Evolutionary conservation across 2,113 vertebrate species (phyloP), one percentile per base, ranked within the genome.

Genomic region (Bostrychus sinensis): DNA sequence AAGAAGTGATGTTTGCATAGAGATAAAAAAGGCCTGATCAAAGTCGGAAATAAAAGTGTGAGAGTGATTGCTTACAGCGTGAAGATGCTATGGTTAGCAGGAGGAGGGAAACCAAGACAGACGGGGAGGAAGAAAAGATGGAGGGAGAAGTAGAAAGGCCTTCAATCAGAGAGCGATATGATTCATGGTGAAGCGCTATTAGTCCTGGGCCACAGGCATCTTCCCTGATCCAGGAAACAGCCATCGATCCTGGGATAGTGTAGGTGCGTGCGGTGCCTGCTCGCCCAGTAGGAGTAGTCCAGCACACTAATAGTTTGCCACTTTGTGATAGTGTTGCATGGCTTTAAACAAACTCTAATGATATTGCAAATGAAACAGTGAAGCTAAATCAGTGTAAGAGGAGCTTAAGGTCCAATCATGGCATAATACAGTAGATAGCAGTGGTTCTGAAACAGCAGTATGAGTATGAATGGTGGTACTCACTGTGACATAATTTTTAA

Each of bases 221-320:
- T 77, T 63, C 71, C 70, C 38, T 53, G 82, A 60, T 70, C 61
- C 70, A 78, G 72, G 71, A 84, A 74, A 87, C 54, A 75, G 72
- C 56, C 59, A 76, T 84, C 54, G 70, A 77, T 84, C 78, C 61
- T 36, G 70, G 46, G 65, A 75, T 66, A 75, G 57, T 67, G 26
- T 66, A 8, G 51, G 22, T 72, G 37, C 38, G 58, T 34, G 42
- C 22, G 43, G 7, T 86, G 72, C 70, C 68, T 66, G 28, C 60
- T 23, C 22, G 51, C 32, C 60, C 61, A 70, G 61, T 41, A 59
- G 66, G 56, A 56, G 62, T 34, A 51, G 71, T n/a, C 74, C 41
- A 17, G 75, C 37, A 20, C 30, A 46, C 42, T 14, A 36, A 46
- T 61, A 16, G 51, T 67, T 50, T 36, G 43, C 55, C 61, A 63